phyloP scores from a whole-genome alignment of 2,113 vertebrate species.

The Galbula dea region DNA sequence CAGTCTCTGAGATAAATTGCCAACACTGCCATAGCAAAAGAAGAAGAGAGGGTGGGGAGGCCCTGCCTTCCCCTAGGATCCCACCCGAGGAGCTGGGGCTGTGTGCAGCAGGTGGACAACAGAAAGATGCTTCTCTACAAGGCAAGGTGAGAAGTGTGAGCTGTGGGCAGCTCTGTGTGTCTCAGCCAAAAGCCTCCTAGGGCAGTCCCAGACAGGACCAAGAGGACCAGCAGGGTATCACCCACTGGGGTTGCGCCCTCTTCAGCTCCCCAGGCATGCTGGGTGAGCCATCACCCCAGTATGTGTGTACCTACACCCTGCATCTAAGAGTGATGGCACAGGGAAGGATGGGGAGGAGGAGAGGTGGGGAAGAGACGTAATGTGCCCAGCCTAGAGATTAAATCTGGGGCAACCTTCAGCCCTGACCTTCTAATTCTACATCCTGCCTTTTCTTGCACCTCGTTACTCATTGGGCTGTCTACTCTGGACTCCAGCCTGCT shows the following conservation, averaged over 20 bases:
- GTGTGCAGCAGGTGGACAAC: neutral
- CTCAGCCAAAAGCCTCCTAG: neutral
- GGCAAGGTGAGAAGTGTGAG: neutral
- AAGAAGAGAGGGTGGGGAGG: neutral
- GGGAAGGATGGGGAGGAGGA: neutral
- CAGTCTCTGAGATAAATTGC: neutral
- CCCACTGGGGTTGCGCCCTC: rapidly evolving
- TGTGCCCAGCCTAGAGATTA: neutral
- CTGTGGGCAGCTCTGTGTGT: neutral
- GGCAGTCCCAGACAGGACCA: no score
- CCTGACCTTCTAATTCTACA: constrained; percentile 42
- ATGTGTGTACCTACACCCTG: rapidly evolving
- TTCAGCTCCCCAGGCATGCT: rapidly evolving
- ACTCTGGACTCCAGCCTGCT: neutral
- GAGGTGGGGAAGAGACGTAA: neutral
- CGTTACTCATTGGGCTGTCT: constrained; percentile 47
- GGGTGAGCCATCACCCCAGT: rapidly evolving
- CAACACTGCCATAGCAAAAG: neutral
- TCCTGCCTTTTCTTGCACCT: constrained; percentile 34
- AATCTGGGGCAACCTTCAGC: neutral
- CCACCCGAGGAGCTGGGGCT: neutral
- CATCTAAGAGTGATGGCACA: neutral
- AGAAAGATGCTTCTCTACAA: rapidly evolving
- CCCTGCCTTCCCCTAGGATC: neutral
- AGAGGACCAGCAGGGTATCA: neutral